phyloP scores from a whole-genome alignment of 2,888 invertebrate species.

The Watsonalla cultraria region DNA sequence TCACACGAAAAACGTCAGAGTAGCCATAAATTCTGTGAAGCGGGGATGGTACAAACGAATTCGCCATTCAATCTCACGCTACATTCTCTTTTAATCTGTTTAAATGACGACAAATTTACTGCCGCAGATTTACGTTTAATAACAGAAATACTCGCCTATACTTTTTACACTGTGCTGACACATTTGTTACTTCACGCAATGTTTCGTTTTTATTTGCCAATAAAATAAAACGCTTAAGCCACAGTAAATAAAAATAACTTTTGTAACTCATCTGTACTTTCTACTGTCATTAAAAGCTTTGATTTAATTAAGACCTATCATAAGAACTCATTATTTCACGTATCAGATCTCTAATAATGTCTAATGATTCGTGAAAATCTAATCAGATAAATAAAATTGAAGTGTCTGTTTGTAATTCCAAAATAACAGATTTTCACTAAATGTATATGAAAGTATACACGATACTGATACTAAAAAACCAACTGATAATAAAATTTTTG shows the following conservation, averaged over 20 bases:
- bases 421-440: no score
- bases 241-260: constrained; percentile 6
- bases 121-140: constrained; percentile 63
- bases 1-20: constrained; percentile 37
- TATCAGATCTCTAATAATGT: no score
- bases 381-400: no score
- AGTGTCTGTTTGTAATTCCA: no score
- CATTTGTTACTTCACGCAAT: constrained; percentile 40
- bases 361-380: no score
- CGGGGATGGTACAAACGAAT: constrained; percentile 56
- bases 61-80: constrained; percentile 70
- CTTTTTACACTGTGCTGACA: constrained; percentile 45
- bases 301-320: no score
- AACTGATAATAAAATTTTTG: no score
- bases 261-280: no score
- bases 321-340: no score
- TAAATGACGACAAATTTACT: constrained; percentile 72
- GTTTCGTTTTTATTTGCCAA: constrained; percentile 33
- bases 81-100: constrained; percentile 73
- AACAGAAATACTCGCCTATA: constrained; percentile 38
- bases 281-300: no score
- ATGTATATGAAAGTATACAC: no score
- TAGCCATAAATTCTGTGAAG: constrained; percentile 54
- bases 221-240: constrained; percentile 26
- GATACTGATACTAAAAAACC: no score